A percentile compares a stretch with the other conserved stretches of the same genome.
These are phyloP conservation scores for Aphelenchoides besseyi DNA, from an alignment of 1,140 invertebrate genomes.

Conservation along the genomic window DNA sequence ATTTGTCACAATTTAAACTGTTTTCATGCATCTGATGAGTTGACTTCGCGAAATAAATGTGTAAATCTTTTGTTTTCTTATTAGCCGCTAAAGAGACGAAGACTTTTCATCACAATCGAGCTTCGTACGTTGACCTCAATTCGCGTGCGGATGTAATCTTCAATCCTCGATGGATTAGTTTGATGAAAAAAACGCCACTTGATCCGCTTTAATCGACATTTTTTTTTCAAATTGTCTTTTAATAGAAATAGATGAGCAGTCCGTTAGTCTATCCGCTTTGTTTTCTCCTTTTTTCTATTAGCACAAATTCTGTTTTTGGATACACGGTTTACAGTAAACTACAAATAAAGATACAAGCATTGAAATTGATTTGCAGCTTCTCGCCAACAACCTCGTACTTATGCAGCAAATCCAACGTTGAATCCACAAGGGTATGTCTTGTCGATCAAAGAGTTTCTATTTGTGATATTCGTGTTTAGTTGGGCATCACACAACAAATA, in stretches of 20 bases:
- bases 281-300: background rate
- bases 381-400: background rate
- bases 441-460: background rate
- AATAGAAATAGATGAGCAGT: background rate
- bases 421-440: constrained; percentile 1
- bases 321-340: background rate
- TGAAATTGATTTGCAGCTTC: background rate
- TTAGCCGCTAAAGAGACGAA: background rate
- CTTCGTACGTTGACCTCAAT: background rate
- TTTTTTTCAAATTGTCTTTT: background rate
- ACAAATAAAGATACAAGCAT: background rate
- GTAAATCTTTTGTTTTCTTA: background rate
- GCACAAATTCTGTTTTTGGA: background rate
- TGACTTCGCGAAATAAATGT: background rate
- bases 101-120: background rate
- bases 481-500: background rate
- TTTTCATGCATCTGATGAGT: background rate
- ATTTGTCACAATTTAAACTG: background rate
- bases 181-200: background rate
- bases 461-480: background rate
- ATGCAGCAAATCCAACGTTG: background rate
- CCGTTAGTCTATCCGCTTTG: background rate
- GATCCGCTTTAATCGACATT: background rate
- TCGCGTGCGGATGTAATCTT: background rate
- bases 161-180: too few relatives aligned